These are phyloP conservation scores for Perdita meconis DNA, from an alignment of 2,888 invertebrate genomes.

Conservation along the genomic window DNA sequence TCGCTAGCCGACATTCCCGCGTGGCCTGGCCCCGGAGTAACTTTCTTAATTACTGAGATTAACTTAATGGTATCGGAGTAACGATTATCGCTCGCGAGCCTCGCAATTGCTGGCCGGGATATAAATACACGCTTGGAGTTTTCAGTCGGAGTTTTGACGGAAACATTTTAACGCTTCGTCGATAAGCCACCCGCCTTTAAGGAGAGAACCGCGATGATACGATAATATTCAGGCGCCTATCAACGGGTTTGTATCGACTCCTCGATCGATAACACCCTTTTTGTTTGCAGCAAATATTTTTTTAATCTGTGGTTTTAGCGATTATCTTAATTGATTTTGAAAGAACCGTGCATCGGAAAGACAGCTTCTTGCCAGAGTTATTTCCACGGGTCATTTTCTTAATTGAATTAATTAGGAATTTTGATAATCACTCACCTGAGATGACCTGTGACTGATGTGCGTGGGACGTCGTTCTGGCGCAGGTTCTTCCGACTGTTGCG, in stretches of 20 bases:
- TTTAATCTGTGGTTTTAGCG: neutral
- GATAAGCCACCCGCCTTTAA: slow-evolving; percentile 15
- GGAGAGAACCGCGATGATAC: neutral
- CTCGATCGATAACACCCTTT: neutral
- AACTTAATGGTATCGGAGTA: slow-evolving; percentile 82
- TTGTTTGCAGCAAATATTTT: neutral
- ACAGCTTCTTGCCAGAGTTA: too few species aligned
- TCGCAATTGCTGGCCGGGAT: slow-evolving; percentile 64
- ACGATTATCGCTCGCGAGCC: slow-evolving; percentile 79
- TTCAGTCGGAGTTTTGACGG: slow-evolving; percentile 53
- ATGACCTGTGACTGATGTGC: slow-evolving; percentile 78
- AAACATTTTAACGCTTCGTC: slow-evolving; percentile 35
- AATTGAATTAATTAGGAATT: slow-evolving; percentile 55
- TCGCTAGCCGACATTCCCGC: slow-evolving; percentile 74
- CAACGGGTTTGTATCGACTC: neutral
- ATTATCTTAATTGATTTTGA: neutral
- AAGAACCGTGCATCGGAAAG: neutral
- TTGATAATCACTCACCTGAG: slow-evolving; percentile 70
- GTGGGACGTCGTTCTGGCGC: slow-evolving; percentile 80
- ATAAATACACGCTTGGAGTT: slow-evolving; percentile 54
- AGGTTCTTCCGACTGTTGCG: slow-evolving; percentile 61
- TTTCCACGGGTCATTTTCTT: slow-evolving; percentile 65
- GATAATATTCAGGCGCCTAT: neutral
- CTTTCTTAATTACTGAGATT: slow-evolving; percentile 83
- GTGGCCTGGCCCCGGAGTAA: slow-evolving; percentile 75